A percentile compares a stretch with the other conserved stretches of the same genome.
Conservation (phyloP, 2,888 invertebrate species). For the Ephialtes manifestator region DNA sequence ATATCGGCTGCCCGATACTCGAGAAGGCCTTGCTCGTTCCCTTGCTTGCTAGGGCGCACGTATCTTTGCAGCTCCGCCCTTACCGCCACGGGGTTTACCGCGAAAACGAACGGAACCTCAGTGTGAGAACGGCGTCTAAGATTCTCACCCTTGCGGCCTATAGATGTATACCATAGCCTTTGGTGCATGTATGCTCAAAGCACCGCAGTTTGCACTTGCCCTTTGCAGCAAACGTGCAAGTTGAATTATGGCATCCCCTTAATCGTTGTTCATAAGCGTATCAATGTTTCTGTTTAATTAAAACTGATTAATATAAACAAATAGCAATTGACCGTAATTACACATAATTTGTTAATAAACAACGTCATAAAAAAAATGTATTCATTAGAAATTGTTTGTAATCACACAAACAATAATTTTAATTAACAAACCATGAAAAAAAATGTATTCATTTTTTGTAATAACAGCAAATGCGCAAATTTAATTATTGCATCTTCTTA, state of each 20-base stretch:
- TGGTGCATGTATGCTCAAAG: constrained; percentile 11
- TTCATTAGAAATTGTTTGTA: too few relatives aligned
- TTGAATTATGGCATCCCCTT: constrained; percentile 19
- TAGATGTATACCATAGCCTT: constrained; percentile 28
- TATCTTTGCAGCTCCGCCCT: constrained; percentile 48
- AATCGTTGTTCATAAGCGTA: constrained; percentile 1
- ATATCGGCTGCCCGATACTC: constrained; percentile 78
- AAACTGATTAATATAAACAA: not conserved
- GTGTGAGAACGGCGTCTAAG: constrained; percentile 52
- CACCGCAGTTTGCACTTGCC: constrained; percentile 44
- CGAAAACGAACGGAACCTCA: constrained; percentile 50
- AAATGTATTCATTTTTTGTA: too few relatives aligned
- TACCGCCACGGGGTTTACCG: constrained; percentile 58
- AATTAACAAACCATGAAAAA: too few relatives aligned
- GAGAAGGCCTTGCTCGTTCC: constrained; percentile 69
- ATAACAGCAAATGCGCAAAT: too few relatives aligned
- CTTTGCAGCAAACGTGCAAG: constrained; percentile 24
- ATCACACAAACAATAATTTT: too few relatives aligned
- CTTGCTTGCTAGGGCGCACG: constrained; percentile 46
- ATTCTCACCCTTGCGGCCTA: constrained; percentile 45
- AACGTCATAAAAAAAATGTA: too few relatives aligned
- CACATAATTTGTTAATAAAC: not conserved
- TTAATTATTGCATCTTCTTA: too few relatives aligned
- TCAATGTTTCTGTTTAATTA: not conserved
- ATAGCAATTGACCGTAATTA: not conserved